phyloP scores from a whole-genome alignment of 2,888 invertebrate genomes.

The Hesperia comma region DNA sequence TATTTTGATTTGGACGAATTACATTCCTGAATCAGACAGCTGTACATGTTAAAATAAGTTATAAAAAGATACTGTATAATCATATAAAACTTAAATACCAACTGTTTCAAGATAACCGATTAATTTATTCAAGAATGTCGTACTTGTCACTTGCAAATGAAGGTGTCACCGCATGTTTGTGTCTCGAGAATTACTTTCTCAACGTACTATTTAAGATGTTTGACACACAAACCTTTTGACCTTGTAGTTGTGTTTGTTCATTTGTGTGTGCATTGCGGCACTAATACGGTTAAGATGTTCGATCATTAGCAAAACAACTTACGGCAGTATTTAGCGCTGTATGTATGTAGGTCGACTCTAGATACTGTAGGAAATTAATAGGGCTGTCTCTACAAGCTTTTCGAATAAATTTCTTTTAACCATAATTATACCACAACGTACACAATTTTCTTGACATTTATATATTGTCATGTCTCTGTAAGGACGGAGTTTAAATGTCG shows the following conservation, averaged over 20 bases:
- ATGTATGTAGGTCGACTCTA: slow-evolving; percentile 27
- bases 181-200: slow-evolving; percentile 21
- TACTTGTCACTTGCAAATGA: neutral
- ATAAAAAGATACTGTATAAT: too few relatives aligned
- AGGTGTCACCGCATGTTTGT: neutral
- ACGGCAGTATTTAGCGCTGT: slow-evolving; percentile 26
- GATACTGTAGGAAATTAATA: slow-evolving; percentile 23
- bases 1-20: too few relatives aligned
- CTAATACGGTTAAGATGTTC: slow-evolving; percentile 33
- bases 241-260: slow-evolving; percentile 18
- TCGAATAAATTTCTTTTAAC: neutral
- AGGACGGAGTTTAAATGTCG: too few relatives aligned
- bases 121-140: slow-evolving; percentile 6
- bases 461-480: too few relatives aligned
- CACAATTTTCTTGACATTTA: too few relatives aligned
- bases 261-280: neutral
- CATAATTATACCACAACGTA: too few relatives aligned
- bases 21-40: too few relatives aligned
- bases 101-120: neutral
- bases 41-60: too few relatives aligned
- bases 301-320: slow-evolving; percentile 32
- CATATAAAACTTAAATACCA: neutral
- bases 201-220: slow-evolving; percentile 16
- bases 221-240: slow-evolving; percentile 20
- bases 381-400: slow-evolving; percentile 10